These are phyloP conservation scores for Cardiocondyla obscurior DNA, from an alignment of 1,140 invertebrate genomes.

Conservation along the genomic window DNA sequence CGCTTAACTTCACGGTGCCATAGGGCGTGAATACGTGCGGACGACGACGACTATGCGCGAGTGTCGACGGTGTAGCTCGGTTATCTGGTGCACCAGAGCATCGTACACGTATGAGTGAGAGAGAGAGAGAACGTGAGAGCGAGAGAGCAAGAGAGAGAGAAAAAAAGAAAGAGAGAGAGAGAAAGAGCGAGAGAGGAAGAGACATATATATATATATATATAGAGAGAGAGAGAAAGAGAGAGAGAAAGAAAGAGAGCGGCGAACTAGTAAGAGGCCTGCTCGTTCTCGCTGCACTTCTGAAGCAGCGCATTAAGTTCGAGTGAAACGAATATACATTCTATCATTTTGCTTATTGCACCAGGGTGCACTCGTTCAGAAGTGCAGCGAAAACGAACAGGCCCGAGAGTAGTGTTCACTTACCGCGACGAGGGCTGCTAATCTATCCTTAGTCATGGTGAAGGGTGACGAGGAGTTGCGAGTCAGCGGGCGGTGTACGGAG, in stretches of 20 bases:
- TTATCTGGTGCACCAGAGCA: not conserved
- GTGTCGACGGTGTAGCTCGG: not conserved
- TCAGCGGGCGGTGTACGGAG: conserved; percentile 78
- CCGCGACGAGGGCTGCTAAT: conserved; percentile 97
- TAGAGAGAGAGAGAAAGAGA: too few relatives aligned
- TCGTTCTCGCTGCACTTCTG: too few relatives aligned
- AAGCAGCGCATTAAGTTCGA: too few relatives aligned
- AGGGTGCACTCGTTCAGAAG: too few relatives aligned
- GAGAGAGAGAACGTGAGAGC: too few relatives aligned
- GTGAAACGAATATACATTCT: too few relatives aligned
- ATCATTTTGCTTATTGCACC: too few relatives aligned
- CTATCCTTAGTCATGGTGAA: conserved; percentile 98
- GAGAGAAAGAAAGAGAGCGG: too few relatives aligned
- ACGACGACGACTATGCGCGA: not conserved
- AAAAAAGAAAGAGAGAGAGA: conserved; percentile 11
- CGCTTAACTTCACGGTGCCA: not conserved
- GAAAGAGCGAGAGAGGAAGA: not conserved
- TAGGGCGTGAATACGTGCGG: conserved; percentile 19
- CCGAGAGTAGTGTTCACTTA: conserved; percentile 84
- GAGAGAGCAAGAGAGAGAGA: not conserved
- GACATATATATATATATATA: too few relatives aligned
- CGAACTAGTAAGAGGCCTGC: too few relatives aligned
- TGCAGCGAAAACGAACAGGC: too few relatives aligned
- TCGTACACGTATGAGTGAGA: not conserved
- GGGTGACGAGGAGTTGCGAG: conserved; percentile 79